Base-by-base conservation (phyloP, 2,797 vertebrate species). In the Bryconaethiops microstoma region DNA sequence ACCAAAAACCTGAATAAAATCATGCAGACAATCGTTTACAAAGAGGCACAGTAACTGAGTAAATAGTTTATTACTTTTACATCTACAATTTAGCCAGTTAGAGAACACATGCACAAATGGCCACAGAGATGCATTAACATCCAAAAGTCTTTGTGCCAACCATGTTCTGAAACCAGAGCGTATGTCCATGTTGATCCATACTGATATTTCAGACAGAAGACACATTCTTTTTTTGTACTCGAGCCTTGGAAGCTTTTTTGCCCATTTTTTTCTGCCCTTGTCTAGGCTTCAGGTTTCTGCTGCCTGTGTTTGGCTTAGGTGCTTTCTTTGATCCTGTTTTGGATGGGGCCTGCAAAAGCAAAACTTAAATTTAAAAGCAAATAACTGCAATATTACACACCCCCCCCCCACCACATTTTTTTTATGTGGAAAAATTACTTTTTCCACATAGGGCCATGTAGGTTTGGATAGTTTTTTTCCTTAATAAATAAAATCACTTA, bases 271-370 rank as follows among this genome's bases (percentile, higher is more conserved):
- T 75, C 12, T 81, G 74, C n/a, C 78, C 84, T 72, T 42, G 80
- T 17, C 54, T 68, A 1, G 48, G 13, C 79, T 88, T 90, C n/a
- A 55, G 57, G 14, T 16, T 69, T 62, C 84, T 91, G 79, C 86
- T 92, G 16, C 3, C 59, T 0, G 0, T 59, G 25, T 57, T 16
- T 0, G 88, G 59, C 85, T 84, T 90, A 0, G 84, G 42, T 0
- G 78, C 72, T 80, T 89, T 92, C 84, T 88, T 84, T 80, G 87
- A 67, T 73, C 52, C 82, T 79, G 91, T 87, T 52, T 88, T 91
- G n/a, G 67, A 0, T 0, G 13, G 0, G 1, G 79, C 88, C 92
- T 93, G 57, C 0, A 64, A 83, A 1, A 80, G 35, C 45, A 62
- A 65, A 19, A 42, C 29, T 29, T 29, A 29, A 29, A 29, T 29